Evolutionary conservation across 1,140 invertebrate genomes (phyloP), one percentile per base, ranked within the genome.

Genomic region (Pachyrhynchus sulphureomaculatus): DNA sequence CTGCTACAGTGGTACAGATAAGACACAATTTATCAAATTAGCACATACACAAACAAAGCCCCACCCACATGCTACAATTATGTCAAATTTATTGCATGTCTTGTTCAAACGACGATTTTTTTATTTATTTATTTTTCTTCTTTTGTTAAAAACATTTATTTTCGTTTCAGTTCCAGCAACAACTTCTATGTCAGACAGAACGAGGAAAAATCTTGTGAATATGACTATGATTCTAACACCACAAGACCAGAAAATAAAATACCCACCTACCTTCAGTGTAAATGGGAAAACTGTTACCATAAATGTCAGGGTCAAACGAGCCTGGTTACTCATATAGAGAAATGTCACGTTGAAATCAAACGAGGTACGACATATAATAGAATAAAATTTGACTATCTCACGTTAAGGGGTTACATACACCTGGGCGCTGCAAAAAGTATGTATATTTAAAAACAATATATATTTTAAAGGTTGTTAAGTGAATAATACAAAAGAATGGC

Each of bases 241-340:
- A 18, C n/a, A 21, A 10, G 2, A 21, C 29, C 12, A 1, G 24
- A 45, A 21, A 52, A 12, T 55, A 6, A 10, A 17, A 13, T 1
- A 24, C 29, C 45, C 12, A 34, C 15, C 8, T 49, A 60, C n/a
- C 61, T 68, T 2, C 80, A 82, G 39, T 97, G 95, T 73, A 82
- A 86, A 49, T 97, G 94, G 94, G 85, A 90, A 32, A 86, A 90
- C 59, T 97, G 94, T 72, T 88, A 89, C 66, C 83, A 84, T 60
- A 77, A 82, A 36, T 96, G 94, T 75, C 78, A 84, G 0, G 86
- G 87, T 61, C 91, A 95, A 67, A 88, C 84, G 33, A 83, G 85
- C 2, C 79, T 98, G 23, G 94, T 97, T 0, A 83, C 86, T 32
- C 95, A 98, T 74, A 95, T 98, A 54, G 94, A 97, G 73, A 91